Conservation (phyloP, 1,140 invertebrate species). For the Galleria mellonella region DNA sequence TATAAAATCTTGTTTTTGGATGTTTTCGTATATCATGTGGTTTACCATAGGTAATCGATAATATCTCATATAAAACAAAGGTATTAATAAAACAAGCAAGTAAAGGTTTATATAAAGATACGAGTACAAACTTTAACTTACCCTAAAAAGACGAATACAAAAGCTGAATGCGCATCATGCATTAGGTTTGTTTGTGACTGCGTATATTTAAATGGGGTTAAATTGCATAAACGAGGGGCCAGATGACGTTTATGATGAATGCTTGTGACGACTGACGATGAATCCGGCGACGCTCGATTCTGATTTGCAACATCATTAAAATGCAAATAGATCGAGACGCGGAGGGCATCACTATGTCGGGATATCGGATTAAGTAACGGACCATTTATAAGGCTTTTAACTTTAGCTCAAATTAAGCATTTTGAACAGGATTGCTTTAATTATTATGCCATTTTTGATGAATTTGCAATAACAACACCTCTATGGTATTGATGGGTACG, state of each 20-base stretch:
- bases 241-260: slow-evolving; percentile 6
- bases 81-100: too few species aligned
- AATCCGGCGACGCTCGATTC: too few species aligned
- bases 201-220: slow-evolving; percentile 26
- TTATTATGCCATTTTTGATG: background rate
- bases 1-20: too few species aligned
- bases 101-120: too few species aligned
- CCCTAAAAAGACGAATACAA: slow-evolving; percentile 13
- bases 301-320: slow-evolving; percentile 21
- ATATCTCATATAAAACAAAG: too few species aligned
- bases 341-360: slow-evolving; percentile 1
- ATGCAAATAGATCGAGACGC: slow-evolving; percentile 20
- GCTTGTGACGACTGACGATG: slow-evolving; percentile 11
- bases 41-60: too few species aligned
- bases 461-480: too few species aligned
- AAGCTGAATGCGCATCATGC: slow-evolving; percentile 19
- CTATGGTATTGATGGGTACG: too few species aligned
- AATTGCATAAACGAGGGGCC: slow-evolving; percentile 7
- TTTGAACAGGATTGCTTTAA: background rate
- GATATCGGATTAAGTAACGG: slow-evolving; percentile 1
- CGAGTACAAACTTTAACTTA: slow-evolving; percentile 5
- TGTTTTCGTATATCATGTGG: too few species aligned
- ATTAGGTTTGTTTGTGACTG: slow-evolving; percentile 16
- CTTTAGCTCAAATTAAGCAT: background rate
- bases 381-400: background rate